Base-by-base conservation (phyloP, 2,113 vertebrate genomes). In the Aphyosemion australe region DNA sequence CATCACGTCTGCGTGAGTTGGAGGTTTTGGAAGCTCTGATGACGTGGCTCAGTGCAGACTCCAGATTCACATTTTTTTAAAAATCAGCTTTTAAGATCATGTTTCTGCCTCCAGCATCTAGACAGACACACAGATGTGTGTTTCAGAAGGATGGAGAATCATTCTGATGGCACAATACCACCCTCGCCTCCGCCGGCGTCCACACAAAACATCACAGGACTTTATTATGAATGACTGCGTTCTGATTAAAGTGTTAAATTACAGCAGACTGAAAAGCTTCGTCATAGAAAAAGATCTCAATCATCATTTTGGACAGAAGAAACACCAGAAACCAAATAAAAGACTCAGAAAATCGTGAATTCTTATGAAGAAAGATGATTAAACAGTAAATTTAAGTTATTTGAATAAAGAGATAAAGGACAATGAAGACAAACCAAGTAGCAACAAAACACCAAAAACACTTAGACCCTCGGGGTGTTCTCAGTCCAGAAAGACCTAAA, bases 1-100 rank as follows among this genome's bases (percentile, higher is more conserved):
- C 66, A 95, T 95, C 88, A 95, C 95, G 15, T 94, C 95, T 0
- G 95, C 94, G 94, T 95, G 84, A 94, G 95, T 74, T 32, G 26
- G 26, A 26, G 26, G 26, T 26, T 26, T 26, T 26, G 26, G 26
- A 26, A 26, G 26, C 26, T 26, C 26, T 26, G 26, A 26, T 26
- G 1, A n/a, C n/a, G n/a, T n/a, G n/a, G n/a, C n/a, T n/a, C n/a
- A n/a, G n/a, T n/a, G n/a, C n/a, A n/a, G n/a, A n/a, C n/a, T n/a
- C n/a, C n/a, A n/a, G n/a, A n/a, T n/a, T n/a, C n/a, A n/a, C n/a
- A n/a, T n/a, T n/a, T n/a, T n/a, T n/a, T n/a, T n/a, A n/a, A n/a
- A n/a, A n/a, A n/a, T n/a, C n/a, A n/a, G n/a, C n/a, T n/a, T n/a
- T n/a, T n/a, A n/a, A n/a, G n/a, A n/a, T n/a, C n/a, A n/a, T n/a